Conservation (phyloP, 2,797 vertebrate species). For the Sebastes hubbsi region DNA sequence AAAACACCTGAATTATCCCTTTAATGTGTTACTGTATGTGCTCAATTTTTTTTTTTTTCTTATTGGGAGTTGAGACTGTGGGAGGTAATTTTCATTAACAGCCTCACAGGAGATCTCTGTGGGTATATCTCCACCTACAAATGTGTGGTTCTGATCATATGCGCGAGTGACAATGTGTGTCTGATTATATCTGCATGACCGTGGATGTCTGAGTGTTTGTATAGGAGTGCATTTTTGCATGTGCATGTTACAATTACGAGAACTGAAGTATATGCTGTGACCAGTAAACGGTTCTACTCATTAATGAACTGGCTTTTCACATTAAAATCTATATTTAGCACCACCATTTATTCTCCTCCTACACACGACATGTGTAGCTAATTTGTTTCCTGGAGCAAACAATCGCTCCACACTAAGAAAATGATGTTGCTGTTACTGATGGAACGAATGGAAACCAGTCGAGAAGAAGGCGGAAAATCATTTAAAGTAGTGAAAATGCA, state of each 20-base stretch:
- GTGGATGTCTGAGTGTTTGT: background rate
- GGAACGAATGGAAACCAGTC: constrained; percentile 32
- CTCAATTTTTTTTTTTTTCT: too few relatives aligned
- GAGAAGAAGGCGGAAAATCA: constrained; percentile 20
- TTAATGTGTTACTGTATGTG: too few relatives aligned
- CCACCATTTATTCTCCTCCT: background rate
- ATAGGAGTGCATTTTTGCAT: background rate
- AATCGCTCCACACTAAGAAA: background rate
- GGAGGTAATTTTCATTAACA: background rate
- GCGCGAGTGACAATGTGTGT: background rate
- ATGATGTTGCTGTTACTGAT: background rate
- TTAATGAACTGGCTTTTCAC: background rate
- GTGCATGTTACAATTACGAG: background rate
- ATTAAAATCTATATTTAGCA: background rate
- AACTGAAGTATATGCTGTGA: background rate
- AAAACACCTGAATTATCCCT: too few relatives aligned
- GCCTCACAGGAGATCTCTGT: background rate
- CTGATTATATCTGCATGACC: background rate
- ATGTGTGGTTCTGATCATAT: background rate
- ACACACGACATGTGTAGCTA: background rate
- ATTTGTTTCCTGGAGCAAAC: constrained; percentile 12
- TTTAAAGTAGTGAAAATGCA: background rate
- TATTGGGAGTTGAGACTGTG: too few relatives aligned
- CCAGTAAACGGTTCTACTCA: background rate
- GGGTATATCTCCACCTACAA: background rate